Conservation (phyloP, 2,113 vertebrate genomes). For the Callochromis pleurospilus region DNA sequence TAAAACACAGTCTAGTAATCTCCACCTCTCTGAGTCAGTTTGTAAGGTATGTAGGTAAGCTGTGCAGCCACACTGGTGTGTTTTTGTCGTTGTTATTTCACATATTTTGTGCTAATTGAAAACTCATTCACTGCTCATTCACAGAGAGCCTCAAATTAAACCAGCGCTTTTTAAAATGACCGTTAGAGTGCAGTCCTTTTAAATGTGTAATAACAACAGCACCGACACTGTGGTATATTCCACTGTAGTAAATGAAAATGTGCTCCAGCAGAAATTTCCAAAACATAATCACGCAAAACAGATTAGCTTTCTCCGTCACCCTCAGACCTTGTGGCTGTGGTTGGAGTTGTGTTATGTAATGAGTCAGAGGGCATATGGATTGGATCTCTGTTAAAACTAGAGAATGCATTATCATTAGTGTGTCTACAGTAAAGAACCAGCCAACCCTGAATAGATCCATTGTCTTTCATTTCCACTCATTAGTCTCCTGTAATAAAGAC, state of each 20-base stretch:
- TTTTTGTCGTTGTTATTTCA: neutral
- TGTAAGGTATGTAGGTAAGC: neutral
- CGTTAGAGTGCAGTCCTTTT: neutral
- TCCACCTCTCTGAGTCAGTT: neutral
- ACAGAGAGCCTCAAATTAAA: neutral
- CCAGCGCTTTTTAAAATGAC: neutral
- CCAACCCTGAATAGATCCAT: conserved; percentile 54
- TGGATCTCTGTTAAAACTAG: conserved; percentile 53
- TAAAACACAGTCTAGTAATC: neutral
- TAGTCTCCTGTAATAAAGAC: conserved; percentile 62
- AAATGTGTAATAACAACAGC: neutral
- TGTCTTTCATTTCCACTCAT: conserved; percentile 69
- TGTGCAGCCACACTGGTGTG: fast-evolving
- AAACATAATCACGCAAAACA: neutral
- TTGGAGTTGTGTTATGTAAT: conserved; percentile 38
- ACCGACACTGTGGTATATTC: neutral
- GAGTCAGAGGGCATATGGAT: conserved; percentile 50
- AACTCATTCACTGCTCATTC: neutral
- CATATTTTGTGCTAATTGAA: neutral
- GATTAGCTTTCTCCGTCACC: neutral
- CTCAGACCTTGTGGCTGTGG: conserved; percentile 24
- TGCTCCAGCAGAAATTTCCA: neutral
- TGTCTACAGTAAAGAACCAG: conserved; percentile 43
- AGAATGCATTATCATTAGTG: conserved; percentile 65
- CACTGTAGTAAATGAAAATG: neutral